Evolutionary conservation across 2,113 vertebrate species (phyloP).

Genomic region (Nycticebus coucang): DNA sequence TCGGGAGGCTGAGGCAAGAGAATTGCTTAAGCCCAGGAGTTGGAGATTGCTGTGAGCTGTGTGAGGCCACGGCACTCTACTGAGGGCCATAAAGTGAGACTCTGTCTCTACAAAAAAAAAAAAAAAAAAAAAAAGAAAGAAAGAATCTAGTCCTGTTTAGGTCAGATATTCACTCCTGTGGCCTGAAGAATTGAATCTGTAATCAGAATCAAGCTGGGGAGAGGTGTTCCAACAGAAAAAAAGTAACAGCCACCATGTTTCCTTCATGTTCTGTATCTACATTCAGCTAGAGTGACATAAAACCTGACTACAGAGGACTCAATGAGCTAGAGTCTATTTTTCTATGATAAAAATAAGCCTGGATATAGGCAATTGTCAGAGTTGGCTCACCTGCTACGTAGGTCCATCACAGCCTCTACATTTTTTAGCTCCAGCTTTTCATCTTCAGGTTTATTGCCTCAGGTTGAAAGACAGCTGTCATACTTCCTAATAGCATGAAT

Average conservation of each 20-base stretch:
- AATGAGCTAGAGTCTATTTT: constrained; percentile 18
- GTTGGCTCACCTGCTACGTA: not conserved
- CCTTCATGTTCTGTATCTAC: not conserved
- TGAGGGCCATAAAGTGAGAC: too few species aligned
- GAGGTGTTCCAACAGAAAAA: not conserved
- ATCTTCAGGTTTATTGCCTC: not conserved
- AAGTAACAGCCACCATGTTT: not conserved
- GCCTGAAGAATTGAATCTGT: not conserved
- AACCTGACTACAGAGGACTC: not conserved
- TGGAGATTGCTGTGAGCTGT: too few species aligned
- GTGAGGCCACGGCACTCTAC: too few species aligned
- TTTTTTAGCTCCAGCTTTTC: constrained; percentile 26
- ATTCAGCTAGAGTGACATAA: constrained; percentile 17
- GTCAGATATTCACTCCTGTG: not conserved
- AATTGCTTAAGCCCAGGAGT: too few species aligned
- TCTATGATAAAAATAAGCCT: constrained; percentile 8
- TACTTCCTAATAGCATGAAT: not conserved
- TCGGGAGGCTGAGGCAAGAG: too few species aligned
- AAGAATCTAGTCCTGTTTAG: not conserved
- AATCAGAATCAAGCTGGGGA: constrained; percentile 17
- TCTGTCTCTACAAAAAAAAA: too few species aligned
- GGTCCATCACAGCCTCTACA: not conserved
- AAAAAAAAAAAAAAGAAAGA: too few species aligned
- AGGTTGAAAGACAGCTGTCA: not conserved
- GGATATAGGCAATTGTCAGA: not conserved